These are phyloP conservation scores for Acanthosepion pharaonis DNA, from an alignment of 2,888 invertebrate species.

Conservation along the genomic window DNA sequence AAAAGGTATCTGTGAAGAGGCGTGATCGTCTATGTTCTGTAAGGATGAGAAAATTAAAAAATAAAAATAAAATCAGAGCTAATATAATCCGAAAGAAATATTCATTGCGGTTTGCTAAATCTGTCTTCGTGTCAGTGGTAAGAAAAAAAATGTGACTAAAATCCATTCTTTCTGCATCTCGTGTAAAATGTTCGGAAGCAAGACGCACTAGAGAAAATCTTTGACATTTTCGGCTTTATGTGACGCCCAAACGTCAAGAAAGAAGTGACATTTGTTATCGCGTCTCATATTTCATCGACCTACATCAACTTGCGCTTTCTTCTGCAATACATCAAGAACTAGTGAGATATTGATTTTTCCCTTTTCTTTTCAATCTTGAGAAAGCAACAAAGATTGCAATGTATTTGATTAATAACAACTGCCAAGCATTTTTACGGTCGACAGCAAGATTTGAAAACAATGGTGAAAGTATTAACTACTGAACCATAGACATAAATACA, in stretches of 20 bases:
- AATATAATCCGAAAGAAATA: too few species aligned
- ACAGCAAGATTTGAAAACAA: neutral
- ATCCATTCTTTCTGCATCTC: neutral
- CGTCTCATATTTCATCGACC: slow-evolving; percentile 4
- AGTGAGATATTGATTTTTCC: neutral
- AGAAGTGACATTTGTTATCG: slow-evolving; percentile 33
- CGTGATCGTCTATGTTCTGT: too few species aligned
- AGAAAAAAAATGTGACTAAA: too few species aligned
- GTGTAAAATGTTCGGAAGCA: neutral
- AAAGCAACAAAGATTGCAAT: neutral
- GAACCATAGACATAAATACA: neutral
- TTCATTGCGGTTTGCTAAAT: too few species aligned
- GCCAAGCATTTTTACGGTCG: slow-evolving; percentile 4
- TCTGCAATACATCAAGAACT: neutral
- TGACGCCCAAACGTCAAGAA: neutral
- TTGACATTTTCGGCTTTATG: neutral
- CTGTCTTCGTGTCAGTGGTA: too few species aligned
- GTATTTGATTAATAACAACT: slow-evolving; percentile 10
- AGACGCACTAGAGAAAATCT: neutral
- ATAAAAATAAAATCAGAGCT: too few species aligned
- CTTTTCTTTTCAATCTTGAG: neutral
- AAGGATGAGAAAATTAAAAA: too few species aligned
- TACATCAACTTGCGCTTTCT: neutral
- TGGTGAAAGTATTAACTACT: neutral
- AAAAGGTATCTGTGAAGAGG: too few species aligned